phyloP scores from a whole-genome alignment of 2,888 invertebrate species.

The Agonum fuliginosum region DNA sequence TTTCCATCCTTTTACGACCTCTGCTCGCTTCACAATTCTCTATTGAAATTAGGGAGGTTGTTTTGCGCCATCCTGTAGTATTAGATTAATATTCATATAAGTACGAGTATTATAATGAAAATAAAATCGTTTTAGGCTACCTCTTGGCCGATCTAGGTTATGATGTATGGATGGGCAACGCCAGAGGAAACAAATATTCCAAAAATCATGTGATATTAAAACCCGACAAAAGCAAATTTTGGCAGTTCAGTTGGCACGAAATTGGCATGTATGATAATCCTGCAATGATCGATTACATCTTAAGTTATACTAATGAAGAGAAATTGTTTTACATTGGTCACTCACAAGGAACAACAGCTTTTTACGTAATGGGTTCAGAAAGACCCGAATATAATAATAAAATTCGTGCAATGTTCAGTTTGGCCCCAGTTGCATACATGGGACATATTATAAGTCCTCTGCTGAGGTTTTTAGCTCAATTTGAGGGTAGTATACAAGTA shows the following conservation, averaged over 20 bases:
- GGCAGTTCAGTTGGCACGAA: conserved; percentile 84
- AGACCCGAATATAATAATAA: conserved; percentile 80
- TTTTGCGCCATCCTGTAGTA: no score
- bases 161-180: conserved; percentile 77
- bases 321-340: conserved; percentile 87
- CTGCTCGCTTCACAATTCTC: no score
- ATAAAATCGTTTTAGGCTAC: no score
- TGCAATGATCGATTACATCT: conserved; percentile 85
- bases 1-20: no score
- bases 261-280: conserved; percentile 88
- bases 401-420: conserved; percentile 79
- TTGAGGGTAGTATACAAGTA: neutral
- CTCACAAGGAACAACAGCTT: conserved; percentile 84
- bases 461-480: neutral
- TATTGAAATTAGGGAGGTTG: no score
- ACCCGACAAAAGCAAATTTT: conserved; percentile 65
- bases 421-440: conserved; percentile 83
- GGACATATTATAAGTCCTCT: conserved; percentile 72
- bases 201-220: conserved; percentile 72
- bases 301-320: conserved; percentile 75
- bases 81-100: no score
- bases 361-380: conserved; percentile 81
- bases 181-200: conserved; percentile 77
- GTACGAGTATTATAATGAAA: no score
- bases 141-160: conserved; percentile 72